Percentiles rank a stretch among this genome's conserved stretches.
phyloP scores from a whole-genome alignment of 2,888 invertebrate species.

The Parasteatoda lunata region DNA sequence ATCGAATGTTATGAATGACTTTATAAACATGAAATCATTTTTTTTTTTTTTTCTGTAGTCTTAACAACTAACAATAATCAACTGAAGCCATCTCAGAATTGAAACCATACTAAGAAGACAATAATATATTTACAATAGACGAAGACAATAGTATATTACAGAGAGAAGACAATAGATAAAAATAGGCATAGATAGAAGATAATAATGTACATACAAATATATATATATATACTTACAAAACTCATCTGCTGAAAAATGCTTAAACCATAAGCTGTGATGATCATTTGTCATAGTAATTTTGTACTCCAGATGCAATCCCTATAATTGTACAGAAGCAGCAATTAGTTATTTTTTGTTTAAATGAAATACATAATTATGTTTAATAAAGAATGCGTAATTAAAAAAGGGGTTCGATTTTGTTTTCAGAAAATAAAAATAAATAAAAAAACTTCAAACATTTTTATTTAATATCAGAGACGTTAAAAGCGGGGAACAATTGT shows the following conservation, averaged over 20 bases:
- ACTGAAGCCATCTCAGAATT: not conserved
- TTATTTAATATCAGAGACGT: no score
- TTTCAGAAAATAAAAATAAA: no score
- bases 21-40: conserved; percentile 21
- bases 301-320: conserved; percentile 87
- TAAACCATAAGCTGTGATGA: conserved; percentile 86
- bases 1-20: no score
- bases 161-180: not conserved
- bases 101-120: not conserved
- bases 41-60: not conserved
- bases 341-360: no score
- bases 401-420: no score
- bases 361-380: no score
- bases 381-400: no score
- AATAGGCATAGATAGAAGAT: not conserved
- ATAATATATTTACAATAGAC: not conserved
- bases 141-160: no score
- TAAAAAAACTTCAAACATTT: no score
- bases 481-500: no score
- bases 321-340: conserved; percentile 71
- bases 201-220: not conserved
- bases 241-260: conserved; percentile 95
- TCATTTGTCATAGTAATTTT: conserved; percentile 92
- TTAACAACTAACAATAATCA: not conserved
- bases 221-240: conserved; percentile 82